Percentiles rank a stretch among this genome's conserved stretches.
Evolutionary conservation across 2,113 vertebrate genomes (phyloP).

Genomic region (Myotis lucifugus): DNA sequence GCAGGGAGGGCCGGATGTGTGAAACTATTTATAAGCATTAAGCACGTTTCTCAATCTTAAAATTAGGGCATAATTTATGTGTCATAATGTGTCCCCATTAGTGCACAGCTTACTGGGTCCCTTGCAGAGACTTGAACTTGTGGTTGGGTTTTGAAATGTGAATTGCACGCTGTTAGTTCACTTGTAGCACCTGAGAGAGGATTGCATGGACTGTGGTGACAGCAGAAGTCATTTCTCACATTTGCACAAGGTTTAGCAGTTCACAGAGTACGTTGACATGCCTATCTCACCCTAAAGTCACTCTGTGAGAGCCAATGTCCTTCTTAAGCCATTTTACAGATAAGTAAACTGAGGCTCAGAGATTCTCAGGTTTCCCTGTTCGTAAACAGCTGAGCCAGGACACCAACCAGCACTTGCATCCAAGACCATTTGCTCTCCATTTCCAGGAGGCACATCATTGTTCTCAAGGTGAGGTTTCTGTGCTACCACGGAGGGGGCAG

Average conservation of each 20-base stretch:
- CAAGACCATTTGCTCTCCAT: neutral
- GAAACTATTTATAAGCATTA: neutral
- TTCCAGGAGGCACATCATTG: neutral
- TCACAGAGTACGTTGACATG: neutral
- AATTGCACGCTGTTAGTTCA: neutral
- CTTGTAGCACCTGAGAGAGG: neutral
- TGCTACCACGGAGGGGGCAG: neutral
- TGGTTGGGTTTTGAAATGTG: neutral
- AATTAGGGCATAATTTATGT: neutral
- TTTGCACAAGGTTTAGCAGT: neutral
- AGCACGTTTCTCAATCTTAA: constrained; percentile 8
- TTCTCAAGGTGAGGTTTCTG: neutral
- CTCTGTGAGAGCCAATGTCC: neutral
- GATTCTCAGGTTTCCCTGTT: neutral
- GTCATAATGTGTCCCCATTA: neutral
- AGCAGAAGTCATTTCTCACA: neutral
- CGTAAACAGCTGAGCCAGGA: neutral
- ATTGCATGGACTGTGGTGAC: neutral
- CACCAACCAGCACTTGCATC: neutral
- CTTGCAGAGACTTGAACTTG: neutral
- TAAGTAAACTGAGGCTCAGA: constrained; percentile 23
- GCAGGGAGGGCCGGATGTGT: neutral
- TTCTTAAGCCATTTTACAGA: constrained; percentile 13
- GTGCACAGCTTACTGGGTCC: neutral
- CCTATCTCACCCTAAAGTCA: neutral